Evolutionary conservation across 2,797 vertebrate species (phyloP), one percentile per base, ranked within the genome.

Genomic region (Ctenopoma multispine): DNA sequence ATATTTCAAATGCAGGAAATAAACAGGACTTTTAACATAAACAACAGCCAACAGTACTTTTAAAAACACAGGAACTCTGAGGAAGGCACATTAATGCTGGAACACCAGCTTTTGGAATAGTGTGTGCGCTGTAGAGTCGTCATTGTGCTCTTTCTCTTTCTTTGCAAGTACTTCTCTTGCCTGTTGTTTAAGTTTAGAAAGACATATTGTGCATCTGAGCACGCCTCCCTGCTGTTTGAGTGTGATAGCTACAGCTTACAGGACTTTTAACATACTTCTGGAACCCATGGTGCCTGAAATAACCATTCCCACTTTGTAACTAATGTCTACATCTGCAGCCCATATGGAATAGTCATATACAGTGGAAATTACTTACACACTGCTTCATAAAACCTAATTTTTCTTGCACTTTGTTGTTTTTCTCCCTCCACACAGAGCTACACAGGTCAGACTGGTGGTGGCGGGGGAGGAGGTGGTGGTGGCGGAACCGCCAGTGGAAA

Each of bases 351-450:
- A 34, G 20, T 44, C 40, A 34, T 40, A 24, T 11, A 24, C n/a
- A 53, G 8, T 34, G 31, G 31, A 34, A 48, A 47, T 12, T 4
- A 38, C 6, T 61, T 29, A 43, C 36, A 46, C 21, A 34, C 11
- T 17, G n/a, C 46, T 53, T 72, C 31, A 14, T 62, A 5, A 46
- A 58, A 51, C 15, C 6, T 29, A n/a, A 53, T 12, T 23, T 69
- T 27, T 49, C 69, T 56, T 41, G 0, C 29, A 44, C 53, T 34
- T 24, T 44, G 36, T 49, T 13, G 48, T 63, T 46, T 5, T 51
- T 49, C 41, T 68, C 41, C 15, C 8, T 57, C 31, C 18, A 17
- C 34, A 60, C 70, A 99, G 97, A 96, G 91, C 7, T 99, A 97
- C 83, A 96, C 87, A 78, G 89, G 96, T 77, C 95, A 95, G 87